These are phyloP conservation scores for Hemichromis elongatus DNA, from an alignment of 2,113 vertebrate species.

Conservation along the genomic window DNA sequence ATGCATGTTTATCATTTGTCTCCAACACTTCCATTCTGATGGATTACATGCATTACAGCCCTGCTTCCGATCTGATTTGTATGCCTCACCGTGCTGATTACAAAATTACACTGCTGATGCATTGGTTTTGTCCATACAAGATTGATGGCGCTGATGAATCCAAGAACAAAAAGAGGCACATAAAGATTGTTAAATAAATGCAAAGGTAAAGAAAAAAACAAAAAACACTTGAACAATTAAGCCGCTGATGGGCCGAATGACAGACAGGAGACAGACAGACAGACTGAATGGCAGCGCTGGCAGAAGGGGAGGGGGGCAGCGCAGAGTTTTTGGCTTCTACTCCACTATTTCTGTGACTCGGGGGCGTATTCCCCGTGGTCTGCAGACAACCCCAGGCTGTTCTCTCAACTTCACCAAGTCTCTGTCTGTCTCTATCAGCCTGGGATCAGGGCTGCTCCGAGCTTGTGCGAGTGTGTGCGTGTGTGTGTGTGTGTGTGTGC, in stretches of 20 bases:
- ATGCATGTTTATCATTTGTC: constrained; percentile 69
- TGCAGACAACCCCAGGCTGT: constrained; percentile 67
- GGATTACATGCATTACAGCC: constrained; percentile 69
- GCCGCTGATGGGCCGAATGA: constrained; percentile 26
- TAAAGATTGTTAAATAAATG: constrained; percentile 3
- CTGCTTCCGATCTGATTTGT: constrained; percentile 69
- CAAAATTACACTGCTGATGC: constrained; percentile 74
- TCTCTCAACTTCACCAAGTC: constrained; percentile 68
- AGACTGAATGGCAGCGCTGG: constrained; percentile 16
- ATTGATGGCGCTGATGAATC: constrained; percentile 59
- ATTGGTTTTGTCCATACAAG: constrained; percentile 61
- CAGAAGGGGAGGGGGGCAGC: neutral
- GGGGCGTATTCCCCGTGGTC: constrained; percentile 67
- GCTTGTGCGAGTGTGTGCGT: neutral
- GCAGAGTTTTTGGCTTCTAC: constrained; percentile 33
- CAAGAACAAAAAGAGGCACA: neutral
- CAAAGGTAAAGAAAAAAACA: neutral
- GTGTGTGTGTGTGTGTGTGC: constrained; percentile 29
- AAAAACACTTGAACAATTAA: neutral
- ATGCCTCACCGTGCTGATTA: constrained; percentile 69
- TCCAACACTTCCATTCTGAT: constrained; percentile 63
- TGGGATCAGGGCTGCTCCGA: constrained; percentile 57
- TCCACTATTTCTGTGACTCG: constrained; percentile 50
- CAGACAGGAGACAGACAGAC: constrained; percentile 36
- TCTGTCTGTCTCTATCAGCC: constrained; percentile 63